These are phyloP conservation scores for Odontothrips loti DNA, from an alignment of 2,888 invertebrate genomes.

Conservation along the genomic window DNA sequence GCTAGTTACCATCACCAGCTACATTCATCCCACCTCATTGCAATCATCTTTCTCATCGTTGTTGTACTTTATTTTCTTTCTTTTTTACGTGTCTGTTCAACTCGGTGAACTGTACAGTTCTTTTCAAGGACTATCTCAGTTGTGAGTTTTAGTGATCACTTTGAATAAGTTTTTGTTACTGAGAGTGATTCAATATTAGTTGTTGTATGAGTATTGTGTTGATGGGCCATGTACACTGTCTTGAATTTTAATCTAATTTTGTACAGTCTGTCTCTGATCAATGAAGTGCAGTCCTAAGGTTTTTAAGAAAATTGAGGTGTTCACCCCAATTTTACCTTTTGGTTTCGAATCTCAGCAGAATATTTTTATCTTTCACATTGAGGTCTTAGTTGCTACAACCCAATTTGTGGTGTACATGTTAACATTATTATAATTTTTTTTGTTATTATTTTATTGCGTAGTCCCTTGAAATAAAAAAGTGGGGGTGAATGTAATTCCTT, in stretches of 20 bases:
- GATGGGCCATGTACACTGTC: conserved; percentile 25
- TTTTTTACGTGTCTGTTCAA: neutral
- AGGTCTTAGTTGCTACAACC: neutral
- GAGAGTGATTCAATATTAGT: conserved; percentile 21
- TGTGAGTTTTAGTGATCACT: conserved; percentile 8
- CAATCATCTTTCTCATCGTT: conserved; percentile 8
- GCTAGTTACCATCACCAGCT: conserved; percentile 26
- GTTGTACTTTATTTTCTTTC: neutral
- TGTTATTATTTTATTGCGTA: conserved; percentile 8
- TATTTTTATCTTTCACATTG: neutral
- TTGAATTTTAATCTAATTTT: conserved; percentile 13
- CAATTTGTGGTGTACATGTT: neutral
- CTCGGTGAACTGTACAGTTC: neutral
- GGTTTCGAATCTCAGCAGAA: neutral
- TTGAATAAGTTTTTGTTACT: conserved; percentile 21
- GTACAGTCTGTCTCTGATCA: neutral
- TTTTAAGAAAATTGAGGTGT: conserved; percentile 1
- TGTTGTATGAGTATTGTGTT: conserved; percentile 16
- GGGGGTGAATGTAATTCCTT: neutral
- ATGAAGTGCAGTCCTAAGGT: neutral
- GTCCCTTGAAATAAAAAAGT: neutral
- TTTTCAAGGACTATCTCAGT: neutral
- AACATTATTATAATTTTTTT: neutral
- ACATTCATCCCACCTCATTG: conserved; percentile 24
- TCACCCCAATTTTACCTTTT: neutral